phyloP scores from a whole-genome alignment of 2,797 vertebrate species.

The Australoheros facetus region DNA sequence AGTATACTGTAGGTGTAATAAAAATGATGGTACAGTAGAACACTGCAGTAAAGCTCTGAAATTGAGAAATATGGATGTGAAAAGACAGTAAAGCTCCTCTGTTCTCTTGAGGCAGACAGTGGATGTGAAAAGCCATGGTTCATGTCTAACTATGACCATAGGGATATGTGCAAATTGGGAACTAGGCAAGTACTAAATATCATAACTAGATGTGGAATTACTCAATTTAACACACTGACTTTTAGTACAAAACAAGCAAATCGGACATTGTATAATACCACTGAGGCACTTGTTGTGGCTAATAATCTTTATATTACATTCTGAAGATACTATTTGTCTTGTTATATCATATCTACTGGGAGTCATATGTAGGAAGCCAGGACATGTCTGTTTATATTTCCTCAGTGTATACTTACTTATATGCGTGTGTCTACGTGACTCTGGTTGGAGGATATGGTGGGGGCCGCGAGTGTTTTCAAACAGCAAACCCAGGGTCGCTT shows the following conservation, averaged over 20 bases:
- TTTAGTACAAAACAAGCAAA: slow-evolving; percentile 43
- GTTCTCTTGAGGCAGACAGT: slow-evolving; percentile 33
- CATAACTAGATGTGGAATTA: slow-evolving; percentile 41
- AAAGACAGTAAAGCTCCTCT: slow-evolving; percentile 32
- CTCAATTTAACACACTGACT: slow-evolving; percentile 33
- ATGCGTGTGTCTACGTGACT: background rate
- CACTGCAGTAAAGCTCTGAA: slow-evolving; percentile 30
- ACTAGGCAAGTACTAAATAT: slow-evolving; percentile 31
- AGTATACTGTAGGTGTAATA: slow-evolving; percentile 44
- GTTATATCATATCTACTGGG: slow-evolving; percentile 20
- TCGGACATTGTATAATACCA: slow-evolving; percentile 23
- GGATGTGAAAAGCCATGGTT: slow-evolving; percentile 31
- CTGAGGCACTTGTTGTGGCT: slow-evolving; percentile 33
- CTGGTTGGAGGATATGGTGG: background rate
- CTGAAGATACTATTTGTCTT: slow-evolving; percentile 33
- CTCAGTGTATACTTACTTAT: slow-evolving; percentile 1
- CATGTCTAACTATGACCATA: slow-evolving; percentile 47
- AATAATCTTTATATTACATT: slow-evolving; percentile 46
- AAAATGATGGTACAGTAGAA: slow-evolving; percentile 50
- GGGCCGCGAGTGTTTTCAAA: slow-evolving; percentile 21
- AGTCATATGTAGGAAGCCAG: slow-evolving; percentile 5
- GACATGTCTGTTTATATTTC: slow-evolving; percentile 31
- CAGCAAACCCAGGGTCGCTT: slow-evolving; percentile 47
- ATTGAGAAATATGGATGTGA: slow-evolving; percentile 37
- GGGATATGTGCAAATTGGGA: slow-evolving; percentile 32